A percentile compares a stretch with the other conserved stretches of the same genome.
These are phyloP conservation scores for Dynastes maya DNA, from an alignment of 2,888 invertebrate species.

Conservation along the genomic window DNA sequence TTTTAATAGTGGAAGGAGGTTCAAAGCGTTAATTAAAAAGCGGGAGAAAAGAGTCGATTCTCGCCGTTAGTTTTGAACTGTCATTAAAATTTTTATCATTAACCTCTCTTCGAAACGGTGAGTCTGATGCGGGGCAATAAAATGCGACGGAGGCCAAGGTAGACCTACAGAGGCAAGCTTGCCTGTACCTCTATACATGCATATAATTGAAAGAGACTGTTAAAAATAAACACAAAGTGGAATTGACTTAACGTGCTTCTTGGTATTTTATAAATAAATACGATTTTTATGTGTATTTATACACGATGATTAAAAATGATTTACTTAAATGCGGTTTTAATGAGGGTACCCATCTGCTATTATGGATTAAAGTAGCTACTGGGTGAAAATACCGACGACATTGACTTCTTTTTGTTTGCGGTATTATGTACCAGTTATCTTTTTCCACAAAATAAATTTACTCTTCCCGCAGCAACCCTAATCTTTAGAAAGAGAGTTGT, in stretches of 20 bases:
- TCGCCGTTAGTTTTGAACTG: slow-evolving; percentile 27
- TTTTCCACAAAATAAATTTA: too few relatives aligned
- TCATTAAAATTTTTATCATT: slow-evolving; percentile 37
- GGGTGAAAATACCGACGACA: too few relatives aligned
- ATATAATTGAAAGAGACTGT: slow-evolving; percentile 14
- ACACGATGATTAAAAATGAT: too few relatives aligned
- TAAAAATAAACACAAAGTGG: slow-evolving; percentile 24
- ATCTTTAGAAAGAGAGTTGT: too few relatives aligned
- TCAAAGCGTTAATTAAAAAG: slow-evolving; percentile 25
- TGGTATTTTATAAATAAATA: slow-evolving; percentile 35
- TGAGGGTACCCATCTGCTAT: too few relatives aligned
- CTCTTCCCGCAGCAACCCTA: too few relatives aligned
- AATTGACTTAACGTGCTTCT: slow-evolving; percentile 9
- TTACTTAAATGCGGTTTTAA: background rate
- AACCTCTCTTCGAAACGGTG: slow-evolving; percentile 18
- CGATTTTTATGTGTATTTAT: background rate
- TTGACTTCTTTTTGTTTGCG: too few relatives aligned
- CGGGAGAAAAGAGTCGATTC: background rate
- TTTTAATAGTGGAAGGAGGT: slow-evolving; percentile 22
- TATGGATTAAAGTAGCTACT: too few relatives aligned
- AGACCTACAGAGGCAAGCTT: background rate
- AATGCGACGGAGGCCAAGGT: slow-evolving; percentile 4
- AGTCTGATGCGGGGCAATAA: slow-evolving; percentile 18
- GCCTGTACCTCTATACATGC: background rate
- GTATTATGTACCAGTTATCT: too few relatives aligned